Percentiles rank a stretch among this genome's conserved stretches.
These are phyloP conservation scores for Unio delphinus DNA, from an alignment of 2,888 invertebrate genomes.

Conservation along the genomic window DNA sequence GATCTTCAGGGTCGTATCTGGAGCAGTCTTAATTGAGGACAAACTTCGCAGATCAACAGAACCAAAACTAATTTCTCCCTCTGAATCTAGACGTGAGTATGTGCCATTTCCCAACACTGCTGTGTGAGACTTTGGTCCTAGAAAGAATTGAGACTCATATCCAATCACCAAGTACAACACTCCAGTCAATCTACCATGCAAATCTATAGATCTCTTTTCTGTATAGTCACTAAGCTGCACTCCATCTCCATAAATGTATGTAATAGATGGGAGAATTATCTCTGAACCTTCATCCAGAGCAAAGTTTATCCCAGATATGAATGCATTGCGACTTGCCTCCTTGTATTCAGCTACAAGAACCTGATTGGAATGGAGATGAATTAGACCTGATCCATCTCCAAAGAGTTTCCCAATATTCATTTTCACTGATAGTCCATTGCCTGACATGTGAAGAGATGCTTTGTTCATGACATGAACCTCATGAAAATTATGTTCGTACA, in stretches of 20 bases:
- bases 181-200: conserved; percentile 48
- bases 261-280: conserved; percentile 42
- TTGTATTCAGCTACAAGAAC: conserved; percentile 39
- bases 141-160: conserved; percentile 37
- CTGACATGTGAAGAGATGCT: conserved; percentile 46
- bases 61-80: conserved; percentile 40
- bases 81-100: conserved; percentile 29
- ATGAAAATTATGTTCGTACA: conserved; percentile 40
- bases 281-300: conserved; percentile 42
- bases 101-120: conserved; percentile 31
- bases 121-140: conserved; percentile 45
- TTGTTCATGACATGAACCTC: conserved; percentile 49
- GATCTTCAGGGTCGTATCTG: conserved; percentile 35
- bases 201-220: conserved; percentile 40
- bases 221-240: conserved; percentile 24
- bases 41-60: conserved; percentile 46
- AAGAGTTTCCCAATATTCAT: conserved; percentile 35
- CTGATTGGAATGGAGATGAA: conserved; percentile 47
- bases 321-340: conserved; percentile 40
- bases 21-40: conserved; percentile 40
- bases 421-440: conserved; percentile 16
- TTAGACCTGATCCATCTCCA: conserved; percentile 50
- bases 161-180: conserved; percentile 44
- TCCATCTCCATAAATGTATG: conserved; percentile 53
- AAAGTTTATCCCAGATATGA: conserved; percentile 50